Conservation (phyloP, 2,888 invertebrate species). For the Eupeodes latifasciatus region DNA sequence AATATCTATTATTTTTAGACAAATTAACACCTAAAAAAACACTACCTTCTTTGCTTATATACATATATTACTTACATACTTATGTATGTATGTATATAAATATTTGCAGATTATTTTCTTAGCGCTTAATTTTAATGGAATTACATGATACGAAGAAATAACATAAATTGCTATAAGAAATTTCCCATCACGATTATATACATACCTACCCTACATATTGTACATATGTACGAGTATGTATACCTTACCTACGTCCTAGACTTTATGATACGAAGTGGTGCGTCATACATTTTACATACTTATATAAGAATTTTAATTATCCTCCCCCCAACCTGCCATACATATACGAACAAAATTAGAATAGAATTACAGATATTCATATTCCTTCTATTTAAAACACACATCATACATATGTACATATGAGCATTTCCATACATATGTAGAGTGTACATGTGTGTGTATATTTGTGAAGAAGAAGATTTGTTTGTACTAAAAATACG, state of each 20-base stretch:
- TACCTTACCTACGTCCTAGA: background rate
- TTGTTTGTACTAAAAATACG: slow-evolving; percentile 55
- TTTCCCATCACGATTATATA: slow-evolving; percentile 24
- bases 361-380: slow-evolving; percentile 42
- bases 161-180: slow-evolving; percentile 56
- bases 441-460: background rate
- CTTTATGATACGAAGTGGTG: slow-evolving; percentile 28
- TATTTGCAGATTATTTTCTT: slow-evolving; percentile 24
- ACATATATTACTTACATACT: too few species aligned
- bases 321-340: slow-evolving; percentile 14
- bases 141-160: slow-evolving; percentile 62
- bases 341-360: slow-evolving; percentile 19
- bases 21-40: slow-evolving; percentile 18
- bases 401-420: background rate
- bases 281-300: slow-evolving; percentile 38
- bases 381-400: background rate
- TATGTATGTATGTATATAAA: background rate
- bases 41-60: background rate
- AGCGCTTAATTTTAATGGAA: slow-evolving; percentile 48
- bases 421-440: background rate
- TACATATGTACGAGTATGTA: too few species aligned
- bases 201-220: too few species aligned
- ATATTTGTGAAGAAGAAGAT: background rate
- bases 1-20: background rate
- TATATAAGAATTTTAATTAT: slow-evolving; percentile 69